A percentile compares a stretch with the other conserved stretches of the same genome.
Evolutionary conservation across 2,888 invertebrate species (phyloP).

Genomic region (Drosophila affinis): DNA sequence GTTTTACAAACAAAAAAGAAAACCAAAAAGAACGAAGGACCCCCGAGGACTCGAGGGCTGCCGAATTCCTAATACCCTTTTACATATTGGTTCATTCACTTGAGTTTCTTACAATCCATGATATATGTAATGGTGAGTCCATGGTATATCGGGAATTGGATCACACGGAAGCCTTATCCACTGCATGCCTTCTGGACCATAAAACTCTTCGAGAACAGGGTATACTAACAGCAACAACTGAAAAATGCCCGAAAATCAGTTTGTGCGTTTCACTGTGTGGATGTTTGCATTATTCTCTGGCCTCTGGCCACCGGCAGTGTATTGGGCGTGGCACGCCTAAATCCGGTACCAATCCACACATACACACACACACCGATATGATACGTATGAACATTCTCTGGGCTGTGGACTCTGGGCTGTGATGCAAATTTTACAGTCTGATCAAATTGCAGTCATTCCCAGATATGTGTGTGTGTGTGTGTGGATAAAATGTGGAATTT

Average conservation of each 20-base stretch:
- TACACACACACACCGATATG: conserved; percentile 20
- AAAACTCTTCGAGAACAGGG: neutral
- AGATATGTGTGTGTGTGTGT: neutral
- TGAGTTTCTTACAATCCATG: neutral
- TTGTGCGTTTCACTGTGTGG: conserved; percentile 11
- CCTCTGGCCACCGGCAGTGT: conserved; percentile 45
- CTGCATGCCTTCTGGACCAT: neutral
- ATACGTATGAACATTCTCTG: conserved; percentile 8
- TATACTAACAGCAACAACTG: neutral
- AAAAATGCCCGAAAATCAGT: conserved; percentile 4
- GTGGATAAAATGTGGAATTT: neutral
- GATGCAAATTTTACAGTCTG: conserved; percentile 72
- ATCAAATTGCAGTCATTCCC: conserved; percentile 72
- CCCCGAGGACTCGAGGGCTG: neutral
- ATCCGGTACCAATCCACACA: conserved; percentile 48
- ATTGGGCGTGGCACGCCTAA: conserved; percentile 62
- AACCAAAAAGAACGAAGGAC: neutral
- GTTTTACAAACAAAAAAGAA: conserved; percentile 46
- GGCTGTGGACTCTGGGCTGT: neutral
- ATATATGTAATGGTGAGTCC: neutral
- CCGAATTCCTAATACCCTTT: neutral
- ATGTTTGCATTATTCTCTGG: conserved; percentile 11
- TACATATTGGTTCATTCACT: neutral
- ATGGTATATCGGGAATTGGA: neutral
- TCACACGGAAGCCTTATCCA: neutral